These are phyloP conservation scores for Seira musarum DNA, from an alignment of 2,888 invertebrate genomes.

Conservation along the genomic window DNA sequence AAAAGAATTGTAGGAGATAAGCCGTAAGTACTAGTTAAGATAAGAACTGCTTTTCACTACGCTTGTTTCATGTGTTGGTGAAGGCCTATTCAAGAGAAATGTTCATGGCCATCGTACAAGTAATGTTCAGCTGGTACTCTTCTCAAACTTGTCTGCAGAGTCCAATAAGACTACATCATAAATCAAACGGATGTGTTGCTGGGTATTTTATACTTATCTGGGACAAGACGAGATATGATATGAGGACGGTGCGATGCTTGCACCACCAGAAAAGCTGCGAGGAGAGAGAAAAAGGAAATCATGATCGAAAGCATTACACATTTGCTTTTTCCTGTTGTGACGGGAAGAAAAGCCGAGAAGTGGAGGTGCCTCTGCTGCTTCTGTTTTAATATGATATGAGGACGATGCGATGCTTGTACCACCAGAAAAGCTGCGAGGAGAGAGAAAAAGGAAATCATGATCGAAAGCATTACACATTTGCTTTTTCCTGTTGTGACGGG, in stretches of 20 bases:
- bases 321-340: constrained; percentile 13
- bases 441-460: constrained; percentile 18
- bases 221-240: too few species aligned
- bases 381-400: not conserved
- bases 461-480: not conserved
- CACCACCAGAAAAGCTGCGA: constrained; percentile 7
- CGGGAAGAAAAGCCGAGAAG: constrained; percentile 2
- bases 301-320: constrained; percentile 4
- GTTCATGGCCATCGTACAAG: not conserved
- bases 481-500: constrained; percentile 10
- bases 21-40: too few species aligned
- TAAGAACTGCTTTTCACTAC: too few species aligned
- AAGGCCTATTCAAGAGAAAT: not conserved
- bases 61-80: not conserved
- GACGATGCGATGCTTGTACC: not conserved
- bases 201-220: constrained; percentile 18
- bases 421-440: constrained; percentile 10
- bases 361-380: not conserved
- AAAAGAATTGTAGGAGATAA: too few species aligned
- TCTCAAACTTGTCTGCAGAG: constrained; percentile 12
- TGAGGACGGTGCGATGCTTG: too few species aligned
- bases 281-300: constrained; percentile 14
- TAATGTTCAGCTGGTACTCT: constrained; percentile 6
- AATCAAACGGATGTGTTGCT: constrained; percentile 35
- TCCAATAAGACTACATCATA: constrained; percentile 46